Base-by-base conservation (phyloP, 2,888 invertebrate species). In the Platycnemis pennipes region DNA sequence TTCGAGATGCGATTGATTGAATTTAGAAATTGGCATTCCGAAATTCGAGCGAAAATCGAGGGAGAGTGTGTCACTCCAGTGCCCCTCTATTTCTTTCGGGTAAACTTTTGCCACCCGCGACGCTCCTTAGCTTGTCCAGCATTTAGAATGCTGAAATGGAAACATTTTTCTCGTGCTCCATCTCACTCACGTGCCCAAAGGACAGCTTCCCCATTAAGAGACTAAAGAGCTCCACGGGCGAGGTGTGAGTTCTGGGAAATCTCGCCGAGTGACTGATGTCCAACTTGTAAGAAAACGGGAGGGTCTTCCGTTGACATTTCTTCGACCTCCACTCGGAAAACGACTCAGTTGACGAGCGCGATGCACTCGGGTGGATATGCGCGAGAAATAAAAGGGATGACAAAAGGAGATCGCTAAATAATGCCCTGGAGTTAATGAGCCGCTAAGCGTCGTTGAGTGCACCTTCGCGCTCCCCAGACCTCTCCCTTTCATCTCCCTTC, bases 381-480 rank as follows among this genome's bases (percentile, higher is more conserved):
- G 26, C 31, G 31, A 13, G 1, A 13, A 37, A 77, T 11, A 63
- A 63, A 26, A 26, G 77, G 37, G 8, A 77, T 77, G 37, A 37
- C 77, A 77, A 26, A 63, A n/a, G 77, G 63, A 37, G 77, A 37
- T 77, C 77, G 77, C 37, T 77, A 77, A 77, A 77, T 77, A 37
- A 77, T 37, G 8, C 77, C 13, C 37, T 37, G 77, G 37, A 37
- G 77, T 77, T 77, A 77, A 77, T 77, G 77, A 77, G 77, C 77
- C 77, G 77, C 77, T 77, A 77, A 77, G 77, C 77, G 77, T 77
- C 77, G 77, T 77, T 77, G 77, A 37, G 77, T 37, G 77, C 77
- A 77, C 77, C 77, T 37, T 26, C 63, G 22, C 22, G 2, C 26
- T 22, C 26, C 63, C 63, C 26, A 26, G 13, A 13, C 8, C 63